Base-by-base conservation (phyloP, 1,140 invertebrate genomes). In the Stegodyphus dumicola region DNA sequence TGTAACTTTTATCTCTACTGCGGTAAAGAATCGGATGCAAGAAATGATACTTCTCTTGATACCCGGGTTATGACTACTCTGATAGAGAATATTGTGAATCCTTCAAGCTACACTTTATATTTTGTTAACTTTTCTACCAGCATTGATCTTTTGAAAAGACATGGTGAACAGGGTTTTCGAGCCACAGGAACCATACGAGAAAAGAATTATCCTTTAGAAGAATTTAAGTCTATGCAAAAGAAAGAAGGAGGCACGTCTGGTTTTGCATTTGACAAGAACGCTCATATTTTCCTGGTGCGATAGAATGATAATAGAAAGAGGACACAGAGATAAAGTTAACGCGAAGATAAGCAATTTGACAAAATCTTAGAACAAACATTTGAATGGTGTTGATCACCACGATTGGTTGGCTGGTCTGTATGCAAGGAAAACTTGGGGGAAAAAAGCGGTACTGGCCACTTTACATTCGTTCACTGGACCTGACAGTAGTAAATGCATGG, bases 1-100 rank as follows among this genome's bases (percentile, higher is more conserved):
- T 33, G 33, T 33, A 77, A 0, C 7, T 77, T 77, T 77, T 64
- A 0, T 77, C 33, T 77, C 4, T 77, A 65, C 33, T 60, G 56
- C 13, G 60, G 76, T 52, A 77, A 77, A 11, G 74, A 76, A 64
- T 60, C 56, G 33, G 74, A 74, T 74, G 7, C 71, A 74, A 74
- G 11, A 74, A 74, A 74, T 9, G 51, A 74, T 74, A 54, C 71
- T 74, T 7, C 71, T 74, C 51, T 74, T 74, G 56, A 15, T 60
- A 60, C 56, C 56, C 56, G 15, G 2, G 56, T 60, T 60, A 15
- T 60, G 56, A 15, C 17, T 3, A 69, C 3, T 5, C 66, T 69
- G 66, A 69, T 5, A 69, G 66, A 69, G 5, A 69, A 60, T 15
- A 60, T 60, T 60, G 15, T 10, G 5, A 60, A 60, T 60, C 56